These are phyloP conservation scores for Lophochroa leadbeateri DNA, from an alignment of 2,113 vertebrate genomes.

Conservation along the genomic window DNA sequence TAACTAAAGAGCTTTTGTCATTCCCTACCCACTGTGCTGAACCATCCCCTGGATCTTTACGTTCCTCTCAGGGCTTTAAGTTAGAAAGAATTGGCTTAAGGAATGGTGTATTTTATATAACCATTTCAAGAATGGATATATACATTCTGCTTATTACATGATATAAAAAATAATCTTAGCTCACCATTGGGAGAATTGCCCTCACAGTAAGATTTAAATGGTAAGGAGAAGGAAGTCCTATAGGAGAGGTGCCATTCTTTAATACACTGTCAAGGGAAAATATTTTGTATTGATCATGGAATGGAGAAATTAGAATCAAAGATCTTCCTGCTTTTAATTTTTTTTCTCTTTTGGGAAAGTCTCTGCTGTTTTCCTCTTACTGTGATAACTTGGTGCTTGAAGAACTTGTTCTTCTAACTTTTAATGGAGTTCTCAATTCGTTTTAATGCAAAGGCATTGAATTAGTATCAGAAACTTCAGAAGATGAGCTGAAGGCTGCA, in stretches of 20 bases:
- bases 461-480: conserved; percentile 89
- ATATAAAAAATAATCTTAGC: background rate
- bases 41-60: background rate
- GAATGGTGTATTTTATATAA: background rate
- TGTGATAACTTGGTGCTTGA: background rate
- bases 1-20: background rate
- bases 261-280: background rate
- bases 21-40: background rate
- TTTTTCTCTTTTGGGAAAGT: background rate
- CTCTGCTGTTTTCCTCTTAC: background rate
- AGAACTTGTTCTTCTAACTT: background rate
- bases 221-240: background rate
- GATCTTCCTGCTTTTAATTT: background rate
- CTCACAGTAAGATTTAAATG: background rate
- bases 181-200: background rate
- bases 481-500: conserved; percentile 86
- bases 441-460: conserved; percentile 84
- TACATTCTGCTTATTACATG: background rate
- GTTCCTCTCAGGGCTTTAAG: background rate
- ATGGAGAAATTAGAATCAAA: background rate
- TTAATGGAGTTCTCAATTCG: background rate
- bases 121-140: background rate
- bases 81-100: background rate
- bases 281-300: background rate
- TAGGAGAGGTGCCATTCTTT: background rate